A percentile compares a stretch with the other conserved stretches of the same genome.
Conservation (phyloP, 2,888 invertebrate genomes). For the Platycheirus rosarum region DNA sequence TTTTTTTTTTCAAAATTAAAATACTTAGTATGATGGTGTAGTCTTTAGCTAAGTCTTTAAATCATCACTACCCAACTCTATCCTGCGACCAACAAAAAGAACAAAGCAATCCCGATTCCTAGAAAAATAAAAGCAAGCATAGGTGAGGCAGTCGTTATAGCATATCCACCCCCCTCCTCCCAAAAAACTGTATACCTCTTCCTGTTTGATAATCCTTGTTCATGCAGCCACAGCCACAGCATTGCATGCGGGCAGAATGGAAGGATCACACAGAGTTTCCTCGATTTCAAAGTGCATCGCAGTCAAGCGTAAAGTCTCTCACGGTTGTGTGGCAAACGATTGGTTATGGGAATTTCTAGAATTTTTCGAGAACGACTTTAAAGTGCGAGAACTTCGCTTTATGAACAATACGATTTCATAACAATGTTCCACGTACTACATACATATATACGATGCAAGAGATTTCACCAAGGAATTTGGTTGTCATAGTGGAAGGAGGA, state of each 20-base stretch:
- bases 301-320: constrained; percentile 39
- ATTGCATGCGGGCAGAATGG: not conserved
- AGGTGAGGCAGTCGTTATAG: too few species aligned
- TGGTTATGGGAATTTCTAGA: constrained; percentile 52
- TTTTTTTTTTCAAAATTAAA: too few species aligned
- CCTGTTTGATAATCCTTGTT: constrained; percentile 5
- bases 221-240: not conserved
- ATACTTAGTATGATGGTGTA: too few species aligned
- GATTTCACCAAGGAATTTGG: constrained; percentile 24
- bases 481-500: not conserved
- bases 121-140: too few species aligned
- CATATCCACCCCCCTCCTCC: too few species aligned
- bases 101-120: too few species aligned
- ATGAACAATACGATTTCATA: constrained; percentile 50
- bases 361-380: constrained; percentile 16
- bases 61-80: too few species aligned
- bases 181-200: too few species aligned
- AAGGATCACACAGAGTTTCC: constrained; percentile 1
- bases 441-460: constrained; percentile 32
- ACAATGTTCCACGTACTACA: constrained; percentile 26
- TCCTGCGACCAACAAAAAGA: too few species aligned
- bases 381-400: constrained; percentile 43
- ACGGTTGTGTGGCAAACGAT: constrained; percentile 44
- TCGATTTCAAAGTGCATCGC: constrained; percentile 28
- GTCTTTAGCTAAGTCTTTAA: too few species aligned